phyloP scores from a whole-genome alignment of 2,113 vertebrate genomes.

The Emydocephalus ijimae region DNA sequence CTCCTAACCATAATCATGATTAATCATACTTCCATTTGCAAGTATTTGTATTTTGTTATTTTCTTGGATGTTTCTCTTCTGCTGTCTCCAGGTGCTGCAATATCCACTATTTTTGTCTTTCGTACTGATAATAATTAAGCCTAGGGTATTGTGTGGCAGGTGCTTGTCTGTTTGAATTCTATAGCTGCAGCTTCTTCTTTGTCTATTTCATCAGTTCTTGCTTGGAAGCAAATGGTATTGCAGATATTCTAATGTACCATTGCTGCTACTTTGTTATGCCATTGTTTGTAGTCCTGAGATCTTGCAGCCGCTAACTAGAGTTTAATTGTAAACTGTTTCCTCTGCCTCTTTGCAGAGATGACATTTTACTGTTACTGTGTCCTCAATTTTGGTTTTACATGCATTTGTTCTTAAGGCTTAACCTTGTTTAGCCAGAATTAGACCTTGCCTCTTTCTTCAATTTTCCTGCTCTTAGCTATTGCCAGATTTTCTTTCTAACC shows the following conservation, averaged over 20 bases:
- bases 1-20: no score
- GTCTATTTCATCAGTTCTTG: neutral
- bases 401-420: neutral
- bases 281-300: neutral
- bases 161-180: no score
- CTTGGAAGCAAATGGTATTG: neutral
- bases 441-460: no score
- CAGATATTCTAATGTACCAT: neutral
- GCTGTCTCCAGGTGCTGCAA: no score
- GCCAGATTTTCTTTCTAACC: no score
- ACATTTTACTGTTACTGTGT: neutral
- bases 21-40: no score
- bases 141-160: no score
- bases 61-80: no score
- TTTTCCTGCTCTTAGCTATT: no score
- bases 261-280: neutral
- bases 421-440: neutral
- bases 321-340: neutral
- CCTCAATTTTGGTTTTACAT: neutral
- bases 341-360: neutral
- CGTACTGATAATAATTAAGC: no score
- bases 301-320: neutral
- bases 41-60: no score
- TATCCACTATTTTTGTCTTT: no score
- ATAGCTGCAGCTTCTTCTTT: neutral